A percentile compares a stretch with the other conserved stretches of the same genome.
phyloP scores from a whole-genome alignment of 2,113 vertebrate genomes.

The Rhinogobius similis region DNA sequence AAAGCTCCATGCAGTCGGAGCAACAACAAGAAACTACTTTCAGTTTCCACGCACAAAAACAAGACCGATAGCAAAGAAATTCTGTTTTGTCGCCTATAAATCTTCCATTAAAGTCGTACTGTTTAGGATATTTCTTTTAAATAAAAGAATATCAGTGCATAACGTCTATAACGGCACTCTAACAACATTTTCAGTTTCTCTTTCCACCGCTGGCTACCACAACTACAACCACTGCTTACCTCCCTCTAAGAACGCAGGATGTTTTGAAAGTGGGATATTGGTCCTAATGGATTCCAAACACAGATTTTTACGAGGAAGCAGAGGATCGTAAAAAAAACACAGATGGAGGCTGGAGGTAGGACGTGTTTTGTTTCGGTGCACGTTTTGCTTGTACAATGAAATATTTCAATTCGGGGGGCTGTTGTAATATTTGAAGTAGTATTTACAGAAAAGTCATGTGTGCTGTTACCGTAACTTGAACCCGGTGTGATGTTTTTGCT shows the following conservation, averaged over 20 bases:
- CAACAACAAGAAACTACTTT: too few relatives aligned
- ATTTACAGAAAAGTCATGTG: constrained; percentile 27
- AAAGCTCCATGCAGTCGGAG: too few relatives aligned
- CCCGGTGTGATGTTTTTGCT: constrained; percentile 6
- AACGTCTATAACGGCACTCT: too few relatives aligned
- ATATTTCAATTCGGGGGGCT: constrained; percentile 22
- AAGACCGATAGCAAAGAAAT: too few relatives aligned
- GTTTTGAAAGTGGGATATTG: constrained; percentile 82
- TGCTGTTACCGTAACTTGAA: constrained; percentile 12
- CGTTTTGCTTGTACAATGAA: not conserved
- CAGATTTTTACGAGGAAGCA: constrained; percentile 81
- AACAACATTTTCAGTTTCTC: not conserved
- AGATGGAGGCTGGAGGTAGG: constrained; percentile 7
- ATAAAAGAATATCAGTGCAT: too few relatives aligned
- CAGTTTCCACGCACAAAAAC: too few relatives aligned
- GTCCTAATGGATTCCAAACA: constrained; percentile 82
- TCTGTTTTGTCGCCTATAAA: too few relatives aligned
- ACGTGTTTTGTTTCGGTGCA: constrained; percentile 44
- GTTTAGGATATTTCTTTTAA: too few relatives aligned
- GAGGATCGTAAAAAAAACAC: constrained; percentile 68
- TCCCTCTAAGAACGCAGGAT: constrained; percentile 59
- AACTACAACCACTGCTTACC: too few relatives aligned
- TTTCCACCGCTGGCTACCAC: not conserved
- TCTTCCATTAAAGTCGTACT: too few relatives aligned
- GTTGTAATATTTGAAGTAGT: constrained; percentile 33